A percentile compares a stretch with the other conserved stretches of the same genome.
Evolutionary conservation across 2,113 vertebrate species (phyloP).

Genomic region (Coreoperca whiteheadi): DNA sequence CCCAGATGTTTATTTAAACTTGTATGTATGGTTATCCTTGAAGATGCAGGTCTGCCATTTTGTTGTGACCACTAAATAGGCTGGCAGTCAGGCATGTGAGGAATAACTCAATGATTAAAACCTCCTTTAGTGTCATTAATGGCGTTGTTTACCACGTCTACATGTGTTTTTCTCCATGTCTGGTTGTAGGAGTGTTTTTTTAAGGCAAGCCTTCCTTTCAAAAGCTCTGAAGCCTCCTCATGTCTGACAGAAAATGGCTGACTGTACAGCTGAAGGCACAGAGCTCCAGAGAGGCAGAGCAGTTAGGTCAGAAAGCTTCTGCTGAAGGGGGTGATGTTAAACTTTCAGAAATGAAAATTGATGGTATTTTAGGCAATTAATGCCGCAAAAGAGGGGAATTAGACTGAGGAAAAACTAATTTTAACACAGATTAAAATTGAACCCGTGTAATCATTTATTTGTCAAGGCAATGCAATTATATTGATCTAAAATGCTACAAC

Average conservation of each 20-base stretch:
- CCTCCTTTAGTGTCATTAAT: not conserved
- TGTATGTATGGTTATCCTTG: not conserved
- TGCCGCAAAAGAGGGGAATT: not conserved
- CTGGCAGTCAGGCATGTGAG: constrained; percentile 15
- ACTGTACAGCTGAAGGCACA: constrained; percentile 54
- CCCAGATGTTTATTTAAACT: not conserved
- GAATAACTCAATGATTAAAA: not conserved
- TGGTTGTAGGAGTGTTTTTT: not conserved
- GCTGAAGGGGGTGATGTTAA: not conserved
- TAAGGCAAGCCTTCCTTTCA: not conserved
- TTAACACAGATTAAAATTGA: not conserved
- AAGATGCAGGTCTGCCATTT: constrained; percentile 60
- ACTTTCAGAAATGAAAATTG: not conserved
- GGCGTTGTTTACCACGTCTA: not conserved
- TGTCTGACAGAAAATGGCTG: constrained; percentile 71
- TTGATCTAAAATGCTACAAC: no score
- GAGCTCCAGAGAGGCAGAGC: constrained; percentile 46
- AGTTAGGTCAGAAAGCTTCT: not conserved
- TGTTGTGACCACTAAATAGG: constrained; percentile 36
- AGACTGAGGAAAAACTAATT: not conserved
- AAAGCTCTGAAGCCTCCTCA: constrained; percentile 41
- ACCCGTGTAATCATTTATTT: not conserved
- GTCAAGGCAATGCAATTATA: not conserved
- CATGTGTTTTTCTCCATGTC: not conserved
- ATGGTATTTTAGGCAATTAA: not conserved